Evolutionary conservation across 1,140 invertebrate species (phyloP).

Genomic region (Stenopsyche tienmushanensis): DNA sequence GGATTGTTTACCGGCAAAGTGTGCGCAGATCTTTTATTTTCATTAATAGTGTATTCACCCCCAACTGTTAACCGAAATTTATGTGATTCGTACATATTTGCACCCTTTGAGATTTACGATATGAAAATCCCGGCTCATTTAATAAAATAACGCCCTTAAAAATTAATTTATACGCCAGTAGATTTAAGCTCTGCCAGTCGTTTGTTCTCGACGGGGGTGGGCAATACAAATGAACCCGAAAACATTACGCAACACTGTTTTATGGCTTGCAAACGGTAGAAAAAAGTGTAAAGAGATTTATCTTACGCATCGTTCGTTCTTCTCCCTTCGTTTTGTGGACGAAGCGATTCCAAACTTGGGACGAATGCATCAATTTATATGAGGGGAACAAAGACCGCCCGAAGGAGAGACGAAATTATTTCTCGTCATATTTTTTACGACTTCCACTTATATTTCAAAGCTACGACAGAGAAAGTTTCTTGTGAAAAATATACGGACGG

Average conservation of each 20-base stretch:
- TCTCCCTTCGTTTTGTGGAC: background rate
- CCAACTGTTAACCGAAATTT: no score
- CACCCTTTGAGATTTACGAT: no score
- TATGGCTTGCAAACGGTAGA: slow-evolving; percentile 14
- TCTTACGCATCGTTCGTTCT: slow-evolving; percentile 1
- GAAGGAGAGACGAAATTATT: slow-evolving; percentile 15
- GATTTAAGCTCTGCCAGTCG: no score
- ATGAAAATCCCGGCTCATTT: no score
- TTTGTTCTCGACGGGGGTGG: no score
- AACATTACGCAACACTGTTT: slow-evolving; percentile 11
- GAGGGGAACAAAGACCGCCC: slow-evolving; percentile 15
- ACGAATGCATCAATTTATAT: slow-evolving; percentile 22
- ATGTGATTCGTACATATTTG: no score
- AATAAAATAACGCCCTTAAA: no score
- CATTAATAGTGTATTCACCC: no score
- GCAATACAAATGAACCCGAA: background rate
- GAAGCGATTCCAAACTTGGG: slow-evolving; percentile 23
- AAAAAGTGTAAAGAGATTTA: slow-evolving; percentile 25
- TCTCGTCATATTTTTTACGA: slow-evolving; percentile 27
- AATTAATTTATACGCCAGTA: no score
- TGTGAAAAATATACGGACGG: background rate
- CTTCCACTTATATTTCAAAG: slow-evolving; percentile 1
- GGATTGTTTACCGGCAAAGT: no score
- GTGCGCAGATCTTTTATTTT: no score
- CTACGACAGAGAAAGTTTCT: background rate